A percentile compares a stretch with the other conserved stretches of the same genome.
phyloP scores from a whole-genome alignment of 2,113 vertebrate species.

The Trogon surrucura region DNA sequence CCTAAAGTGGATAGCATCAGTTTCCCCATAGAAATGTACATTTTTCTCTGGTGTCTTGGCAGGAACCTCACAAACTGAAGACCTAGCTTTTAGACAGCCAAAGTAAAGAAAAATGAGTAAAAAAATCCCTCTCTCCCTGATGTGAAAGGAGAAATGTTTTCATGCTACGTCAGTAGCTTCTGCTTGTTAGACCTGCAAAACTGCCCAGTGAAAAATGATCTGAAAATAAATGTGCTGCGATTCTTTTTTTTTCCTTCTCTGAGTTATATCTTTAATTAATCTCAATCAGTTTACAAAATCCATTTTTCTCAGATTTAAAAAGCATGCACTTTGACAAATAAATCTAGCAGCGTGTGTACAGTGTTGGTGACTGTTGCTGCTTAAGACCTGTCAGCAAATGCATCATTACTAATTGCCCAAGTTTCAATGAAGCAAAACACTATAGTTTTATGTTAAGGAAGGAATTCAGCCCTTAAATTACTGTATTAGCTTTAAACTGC shows the following conservation, averaged over 20 bases:
- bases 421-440: not conserved
- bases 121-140: not conserved
- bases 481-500: not conserved
- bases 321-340: conserved; percentile 43
- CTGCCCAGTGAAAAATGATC: conserved; percentile 54
- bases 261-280: conserved; percentile 66
- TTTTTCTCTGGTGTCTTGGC: not conserved
- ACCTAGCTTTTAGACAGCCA: not conserved
- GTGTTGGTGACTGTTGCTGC: conserved; percentile 22
- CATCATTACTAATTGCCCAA: conserved; percentile 25
- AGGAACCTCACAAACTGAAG: not conserved
- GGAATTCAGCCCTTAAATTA: not conserved
- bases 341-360: not conserved
- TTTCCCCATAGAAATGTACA: not conserved
- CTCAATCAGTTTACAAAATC: conserved; percentile 59
- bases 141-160: conserved; percentile 27
- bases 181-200: conserved; percentile 41
- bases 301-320: conserved; percentile 51
- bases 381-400: conserved; percentile 25
- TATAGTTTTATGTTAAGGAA: not conserved
- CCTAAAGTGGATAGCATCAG: not conserved
- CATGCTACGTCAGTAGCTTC: not conserved
- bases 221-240: conserved; percentile 54
- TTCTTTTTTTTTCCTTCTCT: conserved; percentile 17
- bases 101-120: conserved; percentile 33